These are phyloP conservation scores for Porites lobata DNA, from an alignment of 92 coral and sea anemone species.

Conservation along the genomic window DNA sequence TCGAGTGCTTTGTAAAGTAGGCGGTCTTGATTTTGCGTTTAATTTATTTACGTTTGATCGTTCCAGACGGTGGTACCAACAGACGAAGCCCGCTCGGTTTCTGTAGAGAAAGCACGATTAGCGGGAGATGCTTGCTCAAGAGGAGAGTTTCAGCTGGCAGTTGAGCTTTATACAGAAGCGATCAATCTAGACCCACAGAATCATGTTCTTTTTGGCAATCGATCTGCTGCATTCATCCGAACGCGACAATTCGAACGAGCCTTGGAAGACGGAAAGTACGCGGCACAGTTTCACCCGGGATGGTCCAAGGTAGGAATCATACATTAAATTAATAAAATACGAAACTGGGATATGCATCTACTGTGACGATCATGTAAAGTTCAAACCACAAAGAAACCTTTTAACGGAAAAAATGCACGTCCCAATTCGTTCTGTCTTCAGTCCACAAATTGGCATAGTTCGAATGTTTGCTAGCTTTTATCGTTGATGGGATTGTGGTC, in stretches of 20 bases:
- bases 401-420: neutral
- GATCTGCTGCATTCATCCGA: constrained; percentile 96
- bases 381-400: neutral
- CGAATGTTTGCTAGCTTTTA: constrained; percentile 18
- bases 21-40: constrained; percentile 13
- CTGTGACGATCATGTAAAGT: neutral
- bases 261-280: constrained; percentile 89
- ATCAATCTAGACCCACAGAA: constrained; percentile 91
- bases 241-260: constrained; percentile 89
- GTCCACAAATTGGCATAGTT: constrained; percentile 27
- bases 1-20: constrained; percentile 31
- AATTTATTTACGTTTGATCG: constrained; percentile 29
- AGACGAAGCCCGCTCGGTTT: constrained; percentile 75
- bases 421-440: neutral
- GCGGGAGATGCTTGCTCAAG: constrained; percentile 95
- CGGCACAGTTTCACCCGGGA: constrained; percentile 88
- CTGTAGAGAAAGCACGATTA: constrained; percentile 80
- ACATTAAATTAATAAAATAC: neutral
- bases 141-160: constrained; percentile 91
- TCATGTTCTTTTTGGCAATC: constrained; percentile 96
- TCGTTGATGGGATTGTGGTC: constrained; percentile 18
- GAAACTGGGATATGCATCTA: neutral
- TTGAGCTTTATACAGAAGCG: constrained; percentile 92
- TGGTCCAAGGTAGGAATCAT: constrained; percentile 91
- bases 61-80: constrained; percentile 47